Evolutionary conservation across 2,113 vertebrate species (phyloP).

Genomic region (Oreochromis spilurus): DNA sequence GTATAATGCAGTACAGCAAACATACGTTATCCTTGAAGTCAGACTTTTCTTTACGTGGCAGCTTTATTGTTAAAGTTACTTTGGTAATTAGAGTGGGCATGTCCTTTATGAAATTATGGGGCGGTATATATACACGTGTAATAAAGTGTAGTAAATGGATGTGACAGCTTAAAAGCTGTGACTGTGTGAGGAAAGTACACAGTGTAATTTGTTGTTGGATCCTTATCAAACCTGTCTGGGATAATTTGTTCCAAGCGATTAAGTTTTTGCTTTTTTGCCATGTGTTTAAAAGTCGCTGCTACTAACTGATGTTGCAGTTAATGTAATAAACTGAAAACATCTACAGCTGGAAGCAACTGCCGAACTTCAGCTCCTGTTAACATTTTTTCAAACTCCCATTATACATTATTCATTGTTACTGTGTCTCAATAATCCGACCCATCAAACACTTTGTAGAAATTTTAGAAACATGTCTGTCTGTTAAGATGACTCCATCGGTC

Average conservation of each 20-base stretch:
- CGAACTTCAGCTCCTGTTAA: not conserved
- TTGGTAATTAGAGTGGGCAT: not conserved
- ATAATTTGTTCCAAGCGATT: not conserved
- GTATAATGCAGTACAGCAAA: not conserved
- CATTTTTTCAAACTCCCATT: not conserved
- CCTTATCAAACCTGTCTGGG: not conserved
- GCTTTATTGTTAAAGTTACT: not conserved
- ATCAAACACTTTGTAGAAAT: not conserved
- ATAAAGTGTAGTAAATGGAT: not conserved
- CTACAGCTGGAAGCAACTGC: not conserved
- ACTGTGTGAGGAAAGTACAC: not conserved
- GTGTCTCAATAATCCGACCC: not conserved
- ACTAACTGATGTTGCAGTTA: not conserved
- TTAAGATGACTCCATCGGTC: not conserved
- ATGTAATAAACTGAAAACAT: not conserved
- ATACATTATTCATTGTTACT: not conserved
- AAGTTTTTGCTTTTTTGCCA: not conserved
- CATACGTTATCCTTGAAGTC: not conserved
- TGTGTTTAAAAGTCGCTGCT: not conserved
- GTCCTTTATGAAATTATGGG: not conserved
- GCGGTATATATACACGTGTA: accelerated
- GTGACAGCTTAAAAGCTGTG: not conserved
- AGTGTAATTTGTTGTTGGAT: not conserved
- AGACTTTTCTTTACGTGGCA: not conserved
- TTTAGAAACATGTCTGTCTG: accelerated